phyloP scores from a whole-genome alignment of 2,113 vertebrate genomes.

The Diadophis punctatus region DNA sequence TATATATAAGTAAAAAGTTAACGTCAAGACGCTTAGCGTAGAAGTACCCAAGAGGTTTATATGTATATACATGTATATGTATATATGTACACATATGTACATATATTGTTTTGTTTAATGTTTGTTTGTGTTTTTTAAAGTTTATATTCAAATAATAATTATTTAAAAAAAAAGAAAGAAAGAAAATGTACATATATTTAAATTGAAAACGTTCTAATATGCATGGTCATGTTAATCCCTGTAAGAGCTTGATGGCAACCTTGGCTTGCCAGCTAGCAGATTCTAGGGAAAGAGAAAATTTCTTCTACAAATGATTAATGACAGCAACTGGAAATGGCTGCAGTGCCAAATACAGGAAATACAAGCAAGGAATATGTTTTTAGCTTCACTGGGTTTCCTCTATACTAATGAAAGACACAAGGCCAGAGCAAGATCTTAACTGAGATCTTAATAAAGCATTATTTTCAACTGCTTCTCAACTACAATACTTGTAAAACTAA shows the following conservation, averaged over 20 bases:
- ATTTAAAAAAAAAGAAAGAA: no score
- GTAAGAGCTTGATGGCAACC: neutral
- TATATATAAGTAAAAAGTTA: no score
- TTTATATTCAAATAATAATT: no score
- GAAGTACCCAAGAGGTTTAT: no score
- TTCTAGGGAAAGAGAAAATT: neutral
- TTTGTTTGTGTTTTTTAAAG: no score
- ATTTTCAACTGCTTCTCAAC: neutral
- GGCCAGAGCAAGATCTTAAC: neutral
- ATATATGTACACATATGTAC: no score
- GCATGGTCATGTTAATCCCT: neutral
- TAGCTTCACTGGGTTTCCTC: conserved; percentile 10
- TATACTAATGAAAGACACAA: neutral
- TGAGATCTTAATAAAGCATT: neutral
- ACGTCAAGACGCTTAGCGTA: no score
- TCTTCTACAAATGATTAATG: neutral
- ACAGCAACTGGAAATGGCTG: conserved; percentile 13
- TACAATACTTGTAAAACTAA: neutral
- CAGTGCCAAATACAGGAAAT: conserved; percentile 5
- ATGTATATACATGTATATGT: no score
- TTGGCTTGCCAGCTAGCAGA: neutral
- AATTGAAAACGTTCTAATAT: neutral
- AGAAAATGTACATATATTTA: neutral
- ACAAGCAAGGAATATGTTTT: neutral
- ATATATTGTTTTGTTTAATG: no score